Evolutionary conservation across 2,797 vertebrate genomes (phyloP), one percentile per base, ranked within the genome.

Genomic region (Parambassis ranga): DNA sequence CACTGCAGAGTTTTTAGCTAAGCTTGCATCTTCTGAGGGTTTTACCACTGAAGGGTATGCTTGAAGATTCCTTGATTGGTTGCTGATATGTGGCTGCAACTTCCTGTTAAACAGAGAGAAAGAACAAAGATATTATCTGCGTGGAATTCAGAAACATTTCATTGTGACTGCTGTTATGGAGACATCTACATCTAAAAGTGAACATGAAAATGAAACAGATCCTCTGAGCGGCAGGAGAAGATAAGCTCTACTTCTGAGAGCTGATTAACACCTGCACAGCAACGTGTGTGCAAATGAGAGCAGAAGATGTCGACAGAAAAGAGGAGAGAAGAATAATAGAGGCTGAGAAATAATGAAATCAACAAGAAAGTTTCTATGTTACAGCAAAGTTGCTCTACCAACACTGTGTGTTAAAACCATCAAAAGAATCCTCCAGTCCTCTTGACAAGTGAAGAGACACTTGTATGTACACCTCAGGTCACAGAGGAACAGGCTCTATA

Each of bases 71-170:
- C 50, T 79, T 14, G 76, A 65, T 35, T 87, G 90, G 71, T 69
- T 84, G 60, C 71, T 63, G 44, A 75, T 49, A 10, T 86, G 77
- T 2, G 84, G 82, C 49, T 90, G 89, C 59, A 90, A 62, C 65
- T 91, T 94, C 69, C 93, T 94, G 83, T 58, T 73, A 44, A 44
- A 81, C 37, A 75, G 56, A 53, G 41, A 61, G 14, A 31, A 55
- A 43, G 24, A 71, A 65, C 10, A 44, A 42, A 46, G 11, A 15
- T 20, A 36, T 26, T 2, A 9, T 3, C 3, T 42, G n/a, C 20
- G 27, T 26, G 36, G n/a, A 15, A 44, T 20, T 13, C 2, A 19
- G 7, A 55, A 56, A 61, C 8, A 4, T 37, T 35, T 0, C 15
- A 16, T 11, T 49, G 28, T 6, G 46, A 69, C n/a, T 31, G 14